Conservation (phyloP, 2,113 vertebrate species). For the Lampris megalopsis region DNA sequence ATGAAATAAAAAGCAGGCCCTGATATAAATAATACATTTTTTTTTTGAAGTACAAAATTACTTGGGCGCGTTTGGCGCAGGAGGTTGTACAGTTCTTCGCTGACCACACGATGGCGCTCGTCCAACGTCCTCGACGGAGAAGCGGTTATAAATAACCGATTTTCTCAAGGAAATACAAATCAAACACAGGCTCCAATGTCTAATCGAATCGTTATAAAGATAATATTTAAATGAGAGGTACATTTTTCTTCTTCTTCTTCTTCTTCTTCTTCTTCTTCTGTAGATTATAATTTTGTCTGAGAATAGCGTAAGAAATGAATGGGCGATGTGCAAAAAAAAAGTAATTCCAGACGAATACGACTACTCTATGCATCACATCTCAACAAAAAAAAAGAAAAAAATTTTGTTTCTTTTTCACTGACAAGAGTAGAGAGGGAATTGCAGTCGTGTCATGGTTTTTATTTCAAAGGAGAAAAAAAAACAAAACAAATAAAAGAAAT, state of each 20-base stretch:
- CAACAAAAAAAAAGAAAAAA: constrained; percentile 9
- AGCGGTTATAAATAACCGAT: constrained; percentile 42
- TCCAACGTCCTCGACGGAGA: constrained; percentile 59
- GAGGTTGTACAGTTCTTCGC: constrained; percentile 46
- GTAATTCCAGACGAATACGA: background rate
- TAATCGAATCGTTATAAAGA: constrained; percentile 29
- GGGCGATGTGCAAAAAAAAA: constrained; percentile 35
- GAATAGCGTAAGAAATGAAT: background rate
- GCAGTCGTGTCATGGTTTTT: constrained; percentile 69
- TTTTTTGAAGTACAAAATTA: constrained; percentile 21
- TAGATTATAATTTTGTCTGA: background rate
- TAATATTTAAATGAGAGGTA: constrained; percentile 23
- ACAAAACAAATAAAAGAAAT: constrained; percentile 47
- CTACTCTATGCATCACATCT: constrained; percentile 28
- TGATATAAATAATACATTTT: constrained; percentile 60
- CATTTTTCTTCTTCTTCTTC: background rate
- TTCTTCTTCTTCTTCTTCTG: background rate
- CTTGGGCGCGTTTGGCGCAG: constrained; percentile 40
- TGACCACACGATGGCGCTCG: constrained; percentile 74
- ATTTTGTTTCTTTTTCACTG: constrained; percentile 30
- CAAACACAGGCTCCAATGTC: constrained; percentile 43
- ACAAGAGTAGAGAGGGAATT: constrained; percentile 51
- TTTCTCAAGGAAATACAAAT: constrained; percentile 61
- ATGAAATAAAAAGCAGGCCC: constrained; percentile 52
- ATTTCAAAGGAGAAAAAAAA: constrained; percentile 73